Evolutionary conservation across 2,113 vertebrate genomes (phyloP), one percentile per base, ranked within the genome.

Genomic region (Hipposideros armiger): DNA sequence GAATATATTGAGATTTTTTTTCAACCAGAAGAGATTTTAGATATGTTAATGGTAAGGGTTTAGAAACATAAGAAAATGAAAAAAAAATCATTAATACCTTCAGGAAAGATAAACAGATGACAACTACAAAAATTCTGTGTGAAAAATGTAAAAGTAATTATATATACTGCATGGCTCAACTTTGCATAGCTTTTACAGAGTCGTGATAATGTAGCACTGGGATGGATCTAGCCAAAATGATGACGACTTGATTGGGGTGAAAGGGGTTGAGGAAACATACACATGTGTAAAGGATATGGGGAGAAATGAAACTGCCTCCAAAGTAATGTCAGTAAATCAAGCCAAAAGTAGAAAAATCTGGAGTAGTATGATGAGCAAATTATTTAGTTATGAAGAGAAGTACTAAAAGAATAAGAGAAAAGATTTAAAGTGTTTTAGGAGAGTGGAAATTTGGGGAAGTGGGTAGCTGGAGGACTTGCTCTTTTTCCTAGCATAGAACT

Each of bases 271-370:
- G 36, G 52, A 87, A 36, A 7, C 82, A 7, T 36, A 54, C n/a
- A 47, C 19, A 36, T 56, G 10, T 67, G 30, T 90, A 58, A 84
- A 72, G n/a, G 15, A 17, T 17, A 26, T 84, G 72, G 13, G 9
- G 19, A 77, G 45, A 89, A 78, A 62, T 69, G 87, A 87, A 69
- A 6, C 42, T 69, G 47, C 16, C 42, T 87, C 42, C 73, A 82
- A 87, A 67, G 52, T 76, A 69, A 58, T 80, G 28, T 82, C 50
- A 82, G 13, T 87, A 90, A 82, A 42, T 91, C 47, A 77, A 70
- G 42, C 9, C 52, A 19, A 56, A 86, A 77, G 87, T 54, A 81
- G 15, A 91, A 82, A 83, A 67, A 52, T 42, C 50, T 84, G 4
- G 22, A 69, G 26, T 28, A 42, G 40, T 36, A n/a, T 69, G 11